Conservation (phyloP, 1,140 invertebrate genomes). For the Dinoponera quadriceps region DNA sequence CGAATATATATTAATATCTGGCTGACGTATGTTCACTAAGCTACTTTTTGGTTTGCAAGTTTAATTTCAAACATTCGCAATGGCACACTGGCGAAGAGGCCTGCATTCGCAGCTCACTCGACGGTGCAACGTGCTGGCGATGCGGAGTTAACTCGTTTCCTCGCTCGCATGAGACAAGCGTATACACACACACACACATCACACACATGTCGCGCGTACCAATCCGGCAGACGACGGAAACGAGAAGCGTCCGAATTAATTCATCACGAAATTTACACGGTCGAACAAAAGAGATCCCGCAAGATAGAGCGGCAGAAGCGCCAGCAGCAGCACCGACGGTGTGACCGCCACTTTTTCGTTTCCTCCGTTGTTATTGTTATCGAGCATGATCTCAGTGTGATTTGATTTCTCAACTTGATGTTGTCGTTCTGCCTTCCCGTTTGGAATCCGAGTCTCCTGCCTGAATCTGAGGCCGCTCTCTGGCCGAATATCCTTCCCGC, state of each 20-base stretch:
- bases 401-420: conserved; percentile 26
- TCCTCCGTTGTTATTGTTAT: conserved; percentile 17
- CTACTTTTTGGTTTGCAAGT: neutral
- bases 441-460: conserved; percentile 37
- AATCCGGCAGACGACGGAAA: neutral
- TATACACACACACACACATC: neutral
- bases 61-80: conserved; percentile 2
- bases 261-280: neutral
- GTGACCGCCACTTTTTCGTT: conserved; percentile 5
- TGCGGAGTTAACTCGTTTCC: neutral
- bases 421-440: conserved; percentile 33
- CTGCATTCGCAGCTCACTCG: too few species aligned
- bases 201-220: neutral
- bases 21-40: neutral
- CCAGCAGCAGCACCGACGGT: neutral
- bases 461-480: conserved; percentile 26
- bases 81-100: too few species aligned
- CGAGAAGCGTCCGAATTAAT: neutral
- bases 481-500: conserved; percentile 38
- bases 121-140: neutral
- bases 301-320: neutral
- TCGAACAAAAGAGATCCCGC: neutral
- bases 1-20: neutral
- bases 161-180: neutral
- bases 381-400: conserved; percentile 49